Percentiles rank a stretch among this genome's conserved stretches.
Conservation (phyloP, 2,797 vertebrate species). For the Macroramphosus scolopax region DNA sequence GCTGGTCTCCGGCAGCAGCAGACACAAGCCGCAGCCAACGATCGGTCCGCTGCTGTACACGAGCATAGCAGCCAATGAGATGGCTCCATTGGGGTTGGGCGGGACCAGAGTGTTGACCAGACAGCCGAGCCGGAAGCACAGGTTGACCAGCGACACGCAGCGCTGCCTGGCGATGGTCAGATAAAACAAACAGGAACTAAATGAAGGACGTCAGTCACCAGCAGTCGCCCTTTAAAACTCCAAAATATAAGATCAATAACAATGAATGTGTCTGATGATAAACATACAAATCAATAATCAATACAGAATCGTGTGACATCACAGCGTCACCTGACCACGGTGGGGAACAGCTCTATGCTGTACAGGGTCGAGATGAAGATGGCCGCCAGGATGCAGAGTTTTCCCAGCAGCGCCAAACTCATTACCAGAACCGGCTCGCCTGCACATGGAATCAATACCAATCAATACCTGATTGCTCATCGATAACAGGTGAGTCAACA, state of each 20-base stretch:
- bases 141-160: slow-evolving; percentile 69
- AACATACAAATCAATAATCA: too few species aligned
- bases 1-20: slow-evolving; percentile 76
- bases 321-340: slow-evolving; percentile 64
- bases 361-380: slow-evolving; percentile 69
- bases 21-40: slow-evolving; percentile 64
- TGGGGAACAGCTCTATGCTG: slow-evolving; percentile 78
- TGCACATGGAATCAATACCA: neutral
- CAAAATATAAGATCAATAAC: too few species aligned
- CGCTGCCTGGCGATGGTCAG: slow-evolving; percentile 62
- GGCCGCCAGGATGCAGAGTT: slow-evolving; percentile 73
- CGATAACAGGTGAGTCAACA: too few species aligned
- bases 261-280: too few species aligned
- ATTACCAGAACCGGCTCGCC: slow-evolving; percentile 65
- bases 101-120: slow-evolving; percentile 67
- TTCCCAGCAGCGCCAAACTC: slow-evolving; percentile 73
- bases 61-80: slow-evolving; percentile 74
- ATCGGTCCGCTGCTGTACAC: slow-evolving; percentile 74
- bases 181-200: too few species aligned
- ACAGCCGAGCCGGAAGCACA: slow-evolving; percentile 69
- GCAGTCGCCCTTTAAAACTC: too few species aligned
- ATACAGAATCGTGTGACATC: too few species aligned
- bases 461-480: neutral
- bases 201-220: too few species aligned
- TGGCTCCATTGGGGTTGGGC: slow-evolving; percentile 32